Conservation (phyloP, 2,797 vertebrate genomes). For the Rallus crepitans region DNA sequence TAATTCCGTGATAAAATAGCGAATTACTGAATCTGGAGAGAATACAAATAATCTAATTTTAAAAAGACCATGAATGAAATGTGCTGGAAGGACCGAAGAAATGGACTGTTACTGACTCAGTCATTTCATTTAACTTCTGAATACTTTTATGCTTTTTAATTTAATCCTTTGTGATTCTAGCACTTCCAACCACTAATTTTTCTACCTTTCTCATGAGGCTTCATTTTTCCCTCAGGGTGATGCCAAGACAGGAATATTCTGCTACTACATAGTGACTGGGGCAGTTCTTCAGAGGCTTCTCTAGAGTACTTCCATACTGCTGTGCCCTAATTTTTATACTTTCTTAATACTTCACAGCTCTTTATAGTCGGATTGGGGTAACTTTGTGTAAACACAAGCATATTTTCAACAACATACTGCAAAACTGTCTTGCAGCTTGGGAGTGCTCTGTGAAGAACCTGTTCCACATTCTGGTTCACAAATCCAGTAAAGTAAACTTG, state of each 20-base stretch:
- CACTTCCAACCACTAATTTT: not conserved
- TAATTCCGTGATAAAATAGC: not conserved
- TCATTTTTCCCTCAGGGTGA: not conserved
- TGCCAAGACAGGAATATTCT: not conserved
- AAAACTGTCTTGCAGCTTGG: not conserved
- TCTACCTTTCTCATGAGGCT: not conserved
- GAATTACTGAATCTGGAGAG: not conserved
- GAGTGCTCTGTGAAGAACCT: not conserved
- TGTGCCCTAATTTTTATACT: not conserved
- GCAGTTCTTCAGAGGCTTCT: not conserved
- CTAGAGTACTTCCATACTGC: not conserved
- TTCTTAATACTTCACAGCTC: not conserved
- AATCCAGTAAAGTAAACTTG: not conserved
- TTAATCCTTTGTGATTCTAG: not conserved
- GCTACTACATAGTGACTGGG: not conserved
- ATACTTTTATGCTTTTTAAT: not conserved
- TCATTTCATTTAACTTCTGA: constrained; percentile 6
- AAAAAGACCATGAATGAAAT: not conserved
- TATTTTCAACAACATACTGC: not conserved
- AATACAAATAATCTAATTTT: constrained; percentile 8
- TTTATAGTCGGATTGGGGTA: not conserved
- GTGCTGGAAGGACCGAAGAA: not conserved
- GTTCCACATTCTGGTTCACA: not conserved
- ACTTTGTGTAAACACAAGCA: not conserved
- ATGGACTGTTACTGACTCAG: not conserved